phyloP scores from a whole-genome alignment of 2,113 vertebrate species.

The Sinosuthora webbiana region DNA sequence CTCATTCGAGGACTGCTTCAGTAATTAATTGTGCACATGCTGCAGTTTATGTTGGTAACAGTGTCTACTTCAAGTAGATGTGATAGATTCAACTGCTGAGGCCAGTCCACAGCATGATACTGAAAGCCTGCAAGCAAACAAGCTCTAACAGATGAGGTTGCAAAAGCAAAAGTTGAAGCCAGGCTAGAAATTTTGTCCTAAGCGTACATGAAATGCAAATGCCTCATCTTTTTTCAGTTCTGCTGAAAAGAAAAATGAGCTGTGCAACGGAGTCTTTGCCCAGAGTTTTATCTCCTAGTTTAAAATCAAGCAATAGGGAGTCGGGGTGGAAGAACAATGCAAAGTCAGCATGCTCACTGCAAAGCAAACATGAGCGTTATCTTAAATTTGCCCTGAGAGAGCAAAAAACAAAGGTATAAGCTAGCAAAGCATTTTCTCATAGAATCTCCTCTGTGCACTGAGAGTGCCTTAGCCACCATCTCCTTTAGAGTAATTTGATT shows the following conservation, averaged over 20 bases:
- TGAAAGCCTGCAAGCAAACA: not conserved
- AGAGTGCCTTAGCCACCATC: not conserved
- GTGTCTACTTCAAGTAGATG: not conserved
- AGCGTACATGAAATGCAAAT: not conserved
- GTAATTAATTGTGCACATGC: not conserved
- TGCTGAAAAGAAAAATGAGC: constrained; percentile 16
- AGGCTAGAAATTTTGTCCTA: not conserved
- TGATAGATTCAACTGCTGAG: not conserved
- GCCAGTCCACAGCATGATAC: not conserved
- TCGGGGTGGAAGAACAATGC: not conserved
- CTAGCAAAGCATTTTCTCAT: constrained; percentile 10
- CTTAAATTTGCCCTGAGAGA: not conserved
- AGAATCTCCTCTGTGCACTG: not conserved
- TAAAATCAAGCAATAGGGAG: not conserved
- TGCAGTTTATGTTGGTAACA: not conserved
- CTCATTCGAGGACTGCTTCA: not conserved
- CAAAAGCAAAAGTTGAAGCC: not conserved
- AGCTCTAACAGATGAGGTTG: not conserved
- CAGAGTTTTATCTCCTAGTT: constrained; percentile 20
- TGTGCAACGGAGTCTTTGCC: not conserved
- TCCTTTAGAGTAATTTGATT: not conserved
- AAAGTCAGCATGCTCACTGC: constrained; percentile 26
- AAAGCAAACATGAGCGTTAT: constrained; percentile 15
- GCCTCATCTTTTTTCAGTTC: not conserved
- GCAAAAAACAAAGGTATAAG: not conserved